Base-by-base conservation (phyloP, 2,888 invertebrate genomes). In the Carcina quercana region DNA sequence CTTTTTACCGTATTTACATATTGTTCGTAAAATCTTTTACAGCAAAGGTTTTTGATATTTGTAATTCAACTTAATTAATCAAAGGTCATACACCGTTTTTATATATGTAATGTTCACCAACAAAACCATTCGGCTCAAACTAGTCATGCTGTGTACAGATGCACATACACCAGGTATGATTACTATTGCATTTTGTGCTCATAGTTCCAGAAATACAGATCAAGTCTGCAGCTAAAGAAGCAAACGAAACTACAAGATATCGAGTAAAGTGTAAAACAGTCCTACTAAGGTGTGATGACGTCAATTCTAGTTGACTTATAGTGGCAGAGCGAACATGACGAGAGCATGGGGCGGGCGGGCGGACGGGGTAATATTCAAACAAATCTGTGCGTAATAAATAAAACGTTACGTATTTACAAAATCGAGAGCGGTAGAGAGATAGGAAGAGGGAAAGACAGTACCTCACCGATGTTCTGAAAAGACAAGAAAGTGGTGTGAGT, bases 401-500 rank as follows among this genome's bases (percentile, higher is more conserved):
- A 61, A 59, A 54, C 54, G 47, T 54, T 47, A 51, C 28, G 13
- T 29, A 31, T 31, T 62, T 64, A 68, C 64, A 63, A 56, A 63
- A 55, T 56, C 42, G 51, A 67, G 60, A 72, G 65, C 62, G 54
- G 66, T 58, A 62, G 56, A 66, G 57, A 61, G 55, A 58, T 49
- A 59, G 61, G 64, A 64, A 65, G 67, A 69, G 64, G 64, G 68
- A 71, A 58, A 64, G 67, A 75, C 80, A 83, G 79, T 86, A 86
- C 86, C 86, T 86, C 86, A 78, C 72, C 74, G 80, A 82, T 70
- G 79, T 75, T 85, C 86, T 86, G 86, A 86, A 86, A 86, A 86
- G 74, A 85, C 59, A 85, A 85, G 79, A 84, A 78, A 83, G 66
- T 70, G 70, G 67, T 59, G 79, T 82, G 59, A 82, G 76, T 75